These are phyloP conservation scores for Lycia hirtaria DNA, from an alignment of 2,888 invertebrate species.

Conservation along the genomic window DNA sequence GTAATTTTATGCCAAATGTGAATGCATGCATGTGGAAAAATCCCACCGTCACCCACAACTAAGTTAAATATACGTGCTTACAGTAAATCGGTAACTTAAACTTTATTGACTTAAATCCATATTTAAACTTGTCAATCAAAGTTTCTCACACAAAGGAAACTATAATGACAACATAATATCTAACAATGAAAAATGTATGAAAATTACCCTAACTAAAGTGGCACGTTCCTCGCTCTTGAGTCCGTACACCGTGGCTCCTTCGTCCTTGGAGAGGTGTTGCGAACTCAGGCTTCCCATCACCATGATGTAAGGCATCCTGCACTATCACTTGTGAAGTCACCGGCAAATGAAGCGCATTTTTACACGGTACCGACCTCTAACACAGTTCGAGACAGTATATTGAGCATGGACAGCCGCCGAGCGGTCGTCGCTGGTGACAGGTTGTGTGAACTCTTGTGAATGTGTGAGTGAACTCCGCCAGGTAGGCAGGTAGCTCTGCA, in stretches of 20 bases:
- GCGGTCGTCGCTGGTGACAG: constrained; percentile 50
- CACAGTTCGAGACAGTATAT: constrained; percentile 39
- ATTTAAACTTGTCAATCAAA: not conserved
- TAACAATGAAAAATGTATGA: constrained; percentile 11
- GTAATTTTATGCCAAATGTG: too few species aligned
- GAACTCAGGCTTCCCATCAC: constrained; percentile 80
- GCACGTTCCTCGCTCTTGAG: constrained; percentile 78
- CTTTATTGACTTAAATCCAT: not conserved
- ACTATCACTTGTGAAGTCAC: constrained; percentile 49
- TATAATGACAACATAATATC: constrained; percentile 8
- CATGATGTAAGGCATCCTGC: constrained; percentile 81
- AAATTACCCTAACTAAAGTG: constrained; percentile 59
- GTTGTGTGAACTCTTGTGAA: constrained; percentile 66
- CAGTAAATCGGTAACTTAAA: not conserved
- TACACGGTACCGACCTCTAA: constrained; percentile 41
- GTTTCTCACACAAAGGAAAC: constrained; percentile 15
- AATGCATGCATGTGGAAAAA: constrained; percentile 4
- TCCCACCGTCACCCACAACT: too few species aligned
- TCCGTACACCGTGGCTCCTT: constrained; percentile 79
- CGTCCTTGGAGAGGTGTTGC: constrained; percentile 76
- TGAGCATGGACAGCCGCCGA: constrained; percentile 54
- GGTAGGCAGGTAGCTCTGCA: constrained; percentile 61
- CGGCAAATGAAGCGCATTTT: constrained; percentile 60
- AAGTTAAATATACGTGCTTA: not conserved
- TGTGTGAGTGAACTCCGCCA: constrained; percentile 70